These are phyloP conservation scores for Caenorhabditis sulstoni DNA, from an alignment of 2,888 invertebrate genomes.

Conservation along the genomic window DNA sequence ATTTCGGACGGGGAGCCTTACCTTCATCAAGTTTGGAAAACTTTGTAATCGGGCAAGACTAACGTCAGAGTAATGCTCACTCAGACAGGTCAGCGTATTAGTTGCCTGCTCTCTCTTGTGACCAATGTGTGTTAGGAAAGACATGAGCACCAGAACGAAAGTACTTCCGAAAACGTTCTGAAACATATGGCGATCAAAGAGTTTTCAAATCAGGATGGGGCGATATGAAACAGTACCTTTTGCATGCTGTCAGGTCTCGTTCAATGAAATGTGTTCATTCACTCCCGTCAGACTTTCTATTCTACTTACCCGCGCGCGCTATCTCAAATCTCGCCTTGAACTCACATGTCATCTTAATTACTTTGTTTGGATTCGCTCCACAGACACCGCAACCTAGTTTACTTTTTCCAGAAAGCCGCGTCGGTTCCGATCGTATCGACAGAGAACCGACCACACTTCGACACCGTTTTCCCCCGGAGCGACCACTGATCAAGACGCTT, in stretches of 20 bases:
- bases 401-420: background rate
- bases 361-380: slow-evolving; percentile 29
- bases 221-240: no score
- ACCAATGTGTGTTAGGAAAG: slow-evolving; percentile 54
- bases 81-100: slow-evolving; percentile 42
- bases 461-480: background rate
- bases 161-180: slow-evolving; percentile 55
- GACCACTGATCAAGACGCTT: background rate
- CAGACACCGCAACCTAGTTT: slow-evolving; percentile 8
- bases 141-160: slow-evolving; percentile 38
- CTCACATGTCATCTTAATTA: slow-evolving; percentile 32
- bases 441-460: slow-evolving; percentile 2
- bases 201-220: no score
- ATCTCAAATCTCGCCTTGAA: slow-evolving; percentile 40
- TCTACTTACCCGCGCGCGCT: background rate
- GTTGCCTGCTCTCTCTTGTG: slow-evolving; percentile 60
- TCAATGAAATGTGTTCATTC: background rate
- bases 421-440: slow-evolving; percentile 26
- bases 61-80: slow-evolving; percentile 51
- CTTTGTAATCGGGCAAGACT: slow-evolving; percentile 52
- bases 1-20: no score
- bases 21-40: slow-evolving; percentile 53
- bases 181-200: background rate
- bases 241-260: background rate
- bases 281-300: slow-evolving; percentile 4